Base-by-base conservation (phyloP, 2,888 invertebrate species). In the Busseola fusca region DNA sequence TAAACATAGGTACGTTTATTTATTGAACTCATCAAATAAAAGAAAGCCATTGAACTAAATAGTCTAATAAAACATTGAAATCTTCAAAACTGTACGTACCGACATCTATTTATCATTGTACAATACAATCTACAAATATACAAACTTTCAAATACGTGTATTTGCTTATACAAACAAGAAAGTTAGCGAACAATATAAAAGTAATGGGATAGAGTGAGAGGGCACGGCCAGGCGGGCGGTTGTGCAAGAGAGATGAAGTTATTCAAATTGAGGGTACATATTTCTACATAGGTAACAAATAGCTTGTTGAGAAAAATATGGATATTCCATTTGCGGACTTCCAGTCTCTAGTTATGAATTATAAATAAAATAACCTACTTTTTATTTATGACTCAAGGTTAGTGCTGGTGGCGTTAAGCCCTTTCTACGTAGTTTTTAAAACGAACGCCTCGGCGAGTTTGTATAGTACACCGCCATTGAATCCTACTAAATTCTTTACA, bases 141-240 rank as follows among this genome's bases (percentile, higher is more conserved):
- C 93, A 94, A 95, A 95, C 95, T 95, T 95, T 95, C 95, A 95
- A 95, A 95, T 94, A 94, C 94, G 93, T 94, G 93, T 94, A 95
- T 95, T 95, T 95, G 95, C 95, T 95, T 95, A 95, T 93, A 95
- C 95, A 95, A 95, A 95, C 95, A 95, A 95, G 95, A 95, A 95
- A 95, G 95, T 95, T 95, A 95, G 95, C 95, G 95, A 95, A 95
- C 95, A 95, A 95, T 95, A 95, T 95, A 95, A 95, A 95, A 95
- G 95, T 95, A 95, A 95, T 95, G 94, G 94, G 93, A 93, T 93
- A 94, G 95, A 95, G 86, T 74, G 93, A 92, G 90, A 94, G 79
- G 78, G 89, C 67, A 76, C 83, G 80, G 76, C 75, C 82, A 80
- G 85, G 78, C 72, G 71, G 73, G 66, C 72, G 72, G 82, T 80